phyloP scores from a whole-genome alignment of 1,140 invertebrate species.

The Aricia agestis region DNA sequence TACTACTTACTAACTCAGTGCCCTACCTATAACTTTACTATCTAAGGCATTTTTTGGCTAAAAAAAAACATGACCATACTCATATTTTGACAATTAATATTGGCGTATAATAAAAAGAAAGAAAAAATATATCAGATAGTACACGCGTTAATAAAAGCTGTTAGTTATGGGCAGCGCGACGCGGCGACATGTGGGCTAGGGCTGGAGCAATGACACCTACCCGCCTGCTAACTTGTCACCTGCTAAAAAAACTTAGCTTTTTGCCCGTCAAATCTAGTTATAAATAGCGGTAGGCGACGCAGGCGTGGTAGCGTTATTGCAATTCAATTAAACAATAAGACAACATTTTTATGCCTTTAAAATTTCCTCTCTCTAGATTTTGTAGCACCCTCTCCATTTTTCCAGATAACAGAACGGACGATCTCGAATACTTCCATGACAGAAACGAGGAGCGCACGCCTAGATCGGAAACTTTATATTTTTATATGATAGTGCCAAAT shows the following conservation, averaged over 20 bases:
- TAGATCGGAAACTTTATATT: slow-evolving; percentile 56
- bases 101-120: not conserved
- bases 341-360: slow-evolving; percentile 38
- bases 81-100: not conserved
- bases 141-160: slow-evolving; percentile 2
- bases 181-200: slow-evolving; percentile 69
- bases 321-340: slow-evolving; percentile 28
- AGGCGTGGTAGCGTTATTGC: slow-evolving; percentile 30
- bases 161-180: slow-evolving; percentile 15
- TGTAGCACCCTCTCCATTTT: slow-evolving; percentile 29
- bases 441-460: slow-evolving; percentile 45
- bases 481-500: slow-evolving; percentile 73
- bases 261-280: slow-evolving; percentile 65
- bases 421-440: slow-evolving; percentile 73
- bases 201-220: slow-evolving; percentile 74
- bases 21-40: too few relatives aligned
- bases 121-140: not conserved
- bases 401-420: slow-evolving; percentile 61
- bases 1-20: too few relatives aligned
- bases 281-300: slow-evolving; percentile 51
- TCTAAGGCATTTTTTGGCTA: too few relatives aligned
- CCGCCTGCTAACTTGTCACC: slow-evolving; percentile 65
- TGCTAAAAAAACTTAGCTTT: slow-evolving; percentile 55
- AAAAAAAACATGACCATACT: too few relatives aligned
- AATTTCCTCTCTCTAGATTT: not conserved